Evolutionary conservation across 2,888 invertebrate species (phyloP), one percentile per base, ranked within the genome.

Genomic region (Brachyptera putata): DNA sequence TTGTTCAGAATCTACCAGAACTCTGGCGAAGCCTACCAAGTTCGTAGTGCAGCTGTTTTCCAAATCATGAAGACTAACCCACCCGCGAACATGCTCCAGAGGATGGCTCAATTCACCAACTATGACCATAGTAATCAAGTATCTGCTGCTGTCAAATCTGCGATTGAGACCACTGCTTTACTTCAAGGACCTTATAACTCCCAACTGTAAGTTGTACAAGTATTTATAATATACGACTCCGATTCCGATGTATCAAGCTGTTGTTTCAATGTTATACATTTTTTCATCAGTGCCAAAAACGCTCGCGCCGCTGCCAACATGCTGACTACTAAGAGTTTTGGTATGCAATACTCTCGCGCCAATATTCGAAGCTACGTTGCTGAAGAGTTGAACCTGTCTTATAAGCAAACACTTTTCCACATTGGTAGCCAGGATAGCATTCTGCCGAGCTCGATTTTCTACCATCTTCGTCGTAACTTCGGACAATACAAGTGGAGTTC

Each of bases 91-190:
- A 83, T 87, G 80, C 80, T 88, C 69, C 84, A 85, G 74, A 77
- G 81, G 26, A 85, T 89, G 83, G 88, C 88, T 21, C 76, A 80
- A 68, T 81, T 81, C 75, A 87, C 86, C 5, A 79, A 85, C 65
- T 72, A 77, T 53, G 88, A 89, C 68, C 76, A 76, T 16, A 83
- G 80, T 69, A 74, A 79, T 55, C 80, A 86, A 46, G 86, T 89
- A 0, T 83, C 83, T 64, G 77, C 85, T 60, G 82, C 79, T n/a
- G 80, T 87, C 5, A 84, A 84, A 69, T 79, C 82, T 22, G 75
- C 76, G n/a, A 84, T 89, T 61, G 71, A 78, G 69, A 74, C 75
- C 39, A 80, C 83, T 21, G 79, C 84, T 61, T 62, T 77, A 62
- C 71, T 84, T 34, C 71, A 30, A 14, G 74, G 76, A 0, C 74